Evolutionary conservation across 2,888 invertebrate species (phyloP).

Genomic region (Pollenia amentaria): DNA sequence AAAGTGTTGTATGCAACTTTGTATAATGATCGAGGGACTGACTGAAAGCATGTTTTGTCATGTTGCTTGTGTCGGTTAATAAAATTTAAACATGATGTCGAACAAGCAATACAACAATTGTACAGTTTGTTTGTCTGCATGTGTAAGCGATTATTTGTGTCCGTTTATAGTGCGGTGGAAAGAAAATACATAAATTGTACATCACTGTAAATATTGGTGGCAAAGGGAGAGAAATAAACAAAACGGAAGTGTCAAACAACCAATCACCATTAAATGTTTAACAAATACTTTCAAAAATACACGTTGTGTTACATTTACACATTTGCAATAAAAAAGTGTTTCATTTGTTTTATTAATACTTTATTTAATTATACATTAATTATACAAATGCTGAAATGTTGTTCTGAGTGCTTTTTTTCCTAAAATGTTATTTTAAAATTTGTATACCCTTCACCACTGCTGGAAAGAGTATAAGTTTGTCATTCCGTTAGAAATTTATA

Average conservation of each 20-base stretch:
- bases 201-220: neutral
- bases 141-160: neutral
- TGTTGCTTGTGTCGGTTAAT: slow-evolving; percentile 27
- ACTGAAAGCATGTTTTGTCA: slow-evolving; percentile 12
- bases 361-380: too few relatives aligned
- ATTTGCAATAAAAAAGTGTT: neutral
- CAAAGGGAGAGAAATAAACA: neutral
- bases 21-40: slow-evolving; percentile 7
- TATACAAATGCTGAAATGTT: slow-evolving; percentile 6
- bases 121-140: neutral
- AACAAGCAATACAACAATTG: slow-evolving; percentile 19
- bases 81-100: slow-evolving; percentile 51
- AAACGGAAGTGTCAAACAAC: slow-evolving; percentile 11
- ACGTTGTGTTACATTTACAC: neutral
- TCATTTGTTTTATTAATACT: neutral
- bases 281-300: slow-evolving; percentile 9
- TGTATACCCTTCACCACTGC: too few relatives aligned
- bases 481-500: too few relatives aligned
- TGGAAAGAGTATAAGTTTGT: too few relatives aligned
- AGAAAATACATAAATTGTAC: slow-evolving; percentile 32
- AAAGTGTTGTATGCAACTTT: slow-evolving; percentile 16
- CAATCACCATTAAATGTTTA: slow-evolving; percentile 39
- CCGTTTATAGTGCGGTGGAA: neutral
- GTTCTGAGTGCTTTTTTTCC: neutral
- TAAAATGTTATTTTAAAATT: slow-evolving; percentile 3